Conservation (phyloP, 1,140 invertebrate species). For the Stegodyphus dumicola region DNA sequence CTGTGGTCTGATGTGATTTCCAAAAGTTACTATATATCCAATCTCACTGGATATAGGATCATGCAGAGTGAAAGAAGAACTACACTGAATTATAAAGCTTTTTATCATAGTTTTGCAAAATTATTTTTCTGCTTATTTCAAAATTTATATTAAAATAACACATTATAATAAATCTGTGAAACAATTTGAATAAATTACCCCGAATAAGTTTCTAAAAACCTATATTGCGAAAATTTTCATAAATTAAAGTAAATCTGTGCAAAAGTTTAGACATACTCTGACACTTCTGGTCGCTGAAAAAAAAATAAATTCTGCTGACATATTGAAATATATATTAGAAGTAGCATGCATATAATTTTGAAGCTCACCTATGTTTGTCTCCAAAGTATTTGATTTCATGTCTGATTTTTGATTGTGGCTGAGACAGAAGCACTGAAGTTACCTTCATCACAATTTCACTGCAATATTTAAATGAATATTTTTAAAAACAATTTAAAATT, state of each 20-base stretch:
- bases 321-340: neutral
- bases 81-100: too few species aligned
- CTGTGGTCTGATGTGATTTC: too few species aligned
- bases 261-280: neutral
- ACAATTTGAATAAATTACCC: neutral
- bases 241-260: neutral
- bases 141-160: too few species aligned
- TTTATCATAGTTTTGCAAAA: too few species aligned
- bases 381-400: conserved; percentile 67
- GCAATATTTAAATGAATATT: conserved; percentile 10
- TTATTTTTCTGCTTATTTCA: too few species aligned
- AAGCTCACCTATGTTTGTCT: conserved; percentile 67
- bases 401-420: conserved; percentile 66
- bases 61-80: too few species aligned
- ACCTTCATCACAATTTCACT: conserved; percentile 73
- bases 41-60: too few species aligned
- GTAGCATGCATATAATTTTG: neutral
- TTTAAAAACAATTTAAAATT: neutral
- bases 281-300: neutral
- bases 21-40: too few species aligned
- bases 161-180: neutral
- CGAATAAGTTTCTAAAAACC: neutral
- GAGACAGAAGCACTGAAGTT: conserved; percentile 68
- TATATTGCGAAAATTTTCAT: neutral
- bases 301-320: neutral